Conservation (phyloP, 2,113 vertebrate species). For the Gorsachius goisagi region DNA sequence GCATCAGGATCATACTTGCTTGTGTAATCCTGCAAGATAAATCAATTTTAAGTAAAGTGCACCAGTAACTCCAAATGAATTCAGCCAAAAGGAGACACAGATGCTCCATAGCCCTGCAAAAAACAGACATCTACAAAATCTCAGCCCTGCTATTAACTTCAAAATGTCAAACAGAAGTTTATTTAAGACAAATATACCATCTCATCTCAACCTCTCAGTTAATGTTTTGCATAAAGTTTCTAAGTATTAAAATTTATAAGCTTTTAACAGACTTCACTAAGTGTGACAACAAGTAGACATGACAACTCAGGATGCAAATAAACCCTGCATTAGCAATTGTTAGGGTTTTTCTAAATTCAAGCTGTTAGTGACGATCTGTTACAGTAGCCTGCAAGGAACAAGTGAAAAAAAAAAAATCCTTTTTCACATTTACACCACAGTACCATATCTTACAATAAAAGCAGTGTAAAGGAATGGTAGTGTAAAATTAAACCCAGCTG, state of each 20-base stretch:
- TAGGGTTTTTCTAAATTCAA: not conserved
- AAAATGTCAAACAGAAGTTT: not conserved
- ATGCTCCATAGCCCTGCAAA: not conserved
- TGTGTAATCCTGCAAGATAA: constrained; percentile 76
- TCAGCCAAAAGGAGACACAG: not conserved
- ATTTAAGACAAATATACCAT: not conserved
- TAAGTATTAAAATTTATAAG: not conserved
- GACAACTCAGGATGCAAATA: not conserved
- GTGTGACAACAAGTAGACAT: not conserved
- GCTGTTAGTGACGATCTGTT: not conserved
- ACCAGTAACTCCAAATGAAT: not conserved
- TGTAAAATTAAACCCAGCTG: not conserved
- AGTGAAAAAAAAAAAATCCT: not conserved
- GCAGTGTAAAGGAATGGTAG: not conserved
- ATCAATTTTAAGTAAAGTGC: not conserved
- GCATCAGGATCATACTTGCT: constrained; percentile 78
- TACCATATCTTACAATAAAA: not conserved
- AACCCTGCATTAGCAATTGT: not conserved
- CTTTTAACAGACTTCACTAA: not conserved
- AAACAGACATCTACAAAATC: not conserved
- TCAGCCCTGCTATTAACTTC: not conserved
- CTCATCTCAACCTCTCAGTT: not conserved
- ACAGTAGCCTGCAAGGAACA: not conserved
- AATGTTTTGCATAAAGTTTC: not conserved
- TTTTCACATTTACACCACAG: not conserved